phyloP scores from a whole-genome alignment of 2,113 vertebrate species.

The Microtus richardsoni region DNA sequence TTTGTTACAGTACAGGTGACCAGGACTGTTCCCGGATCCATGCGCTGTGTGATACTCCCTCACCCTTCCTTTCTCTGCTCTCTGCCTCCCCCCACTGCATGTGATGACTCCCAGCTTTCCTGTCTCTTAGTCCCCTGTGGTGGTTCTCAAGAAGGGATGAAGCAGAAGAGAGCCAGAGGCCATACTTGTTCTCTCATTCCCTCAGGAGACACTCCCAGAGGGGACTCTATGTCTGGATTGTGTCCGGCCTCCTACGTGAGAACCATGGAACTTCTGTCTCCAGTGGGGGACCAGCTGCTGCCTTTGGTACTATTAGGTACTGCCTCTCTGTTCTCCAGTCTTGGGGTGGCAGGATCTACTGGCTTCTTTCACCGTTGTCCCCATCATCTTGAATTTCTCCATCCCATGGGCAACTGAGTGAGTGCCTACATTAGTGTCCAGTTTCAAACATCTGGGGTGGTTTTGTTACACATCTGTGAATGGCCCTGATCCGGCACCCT shows the following conservation, averaged over 20 bases:
- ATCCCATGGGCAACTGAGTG: neutral
- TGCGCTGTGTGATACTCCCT: neutral
- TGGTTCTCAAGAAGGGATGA: no score
- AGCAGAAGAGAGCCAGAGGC: no score
- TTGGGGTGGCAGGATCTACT: neutral
- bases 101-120: neutral
- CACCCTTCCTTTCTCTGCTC: neutral
- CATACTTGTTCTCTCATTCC: neutral
- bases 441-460: neutral
- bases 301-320: neutral
- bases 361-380: neutral
- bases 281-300: neutral
- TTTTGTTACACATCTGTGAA: neutral
- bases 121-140: neutral
- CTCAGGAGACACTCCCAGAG: neutral
- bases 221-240: neutral
- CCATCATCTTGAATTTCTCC: neutral
- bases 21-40: neutral
- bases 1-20: neutral
- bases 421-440: neutral
- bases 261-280: fast-evolving
- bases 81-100: neutral
- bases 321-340: neutral
- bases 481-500: no score
- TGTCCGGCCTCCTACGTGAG: neutral